phyloP scores from a whole-genome alignment of 2,797 vertebrate species.

The Pseudopleuronectes americanus region DNA sequence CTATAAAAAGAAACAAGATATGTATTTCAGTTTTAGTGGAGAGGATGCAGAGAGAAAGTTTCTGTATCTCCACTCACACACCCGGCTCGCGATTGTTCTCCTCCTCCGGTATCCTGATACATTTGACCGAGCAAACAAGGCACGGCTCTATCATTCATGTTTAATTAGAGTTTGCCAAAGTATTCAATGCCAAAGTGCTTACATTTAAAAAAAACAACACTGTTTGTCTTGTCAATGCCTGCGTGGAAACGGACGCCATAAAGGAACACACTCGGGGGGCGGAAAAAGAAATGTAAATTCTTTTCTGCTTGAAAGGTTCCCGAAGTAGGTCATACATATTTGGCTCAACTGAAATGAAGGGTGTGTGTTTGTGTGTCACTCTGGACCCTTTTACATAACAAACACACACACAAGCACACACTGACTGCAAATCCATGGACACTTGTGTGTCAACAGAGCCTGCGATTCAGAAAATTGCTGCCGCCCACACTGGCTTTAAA shows the following conservation, averaged over 20 bases:
- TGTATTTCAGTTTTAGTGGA: conserved; percentile 59
- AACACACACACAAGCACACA: conserved; percentile 16
- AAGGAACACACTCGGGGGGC: conserved; percentile 67
- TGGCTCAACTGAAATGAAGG: conserved; percentile 72
- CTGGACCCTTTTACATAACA: conserved; percentile 57
- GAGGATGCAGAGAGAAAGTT: conserved; percentile 32
- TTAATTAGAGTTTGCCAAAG: conserved; percentile 72
- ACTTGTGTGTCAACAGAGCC: conserved; percentile 35
- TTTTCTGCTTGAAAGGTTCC: conserved; percentile 74
- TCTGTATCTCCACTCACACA: conserved; percentile 14
- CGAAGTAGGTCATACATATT: conserved; percentile 81
- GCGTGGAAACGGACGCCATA: conserved; percentile 42
- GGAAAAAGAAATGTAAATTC: conserved; percentile 76
- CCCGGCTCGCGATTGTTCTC: conserved; percentile 48
- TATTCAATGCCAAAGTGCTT: conserved; percentile 61
- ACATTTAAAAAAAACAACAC: conserved; percentile 38
- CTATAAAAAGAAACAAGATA: conserved; percentile 65
- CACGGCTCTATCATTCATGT: conserved; percentile 73
- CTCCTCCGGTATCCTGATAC: conserved; percentile 53
- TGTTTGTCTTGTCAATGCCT: conserved; percentile 62
- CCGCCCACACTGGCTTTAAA: conserved; percentile 5
- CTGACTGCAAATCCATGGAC: conserved; percentile 1
- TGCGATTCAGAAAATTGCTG: conserved; percentile 32
- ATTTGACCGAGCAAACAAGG: conserved; percentile 74
- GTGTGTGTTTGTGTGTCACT: conserved; percentile 53